Evolutionary conservation across 1,140 invertebrate genomes (phyloP), one percentile per base, ranked within the genome.

Genomic region (Megathymus violae): DNA sequence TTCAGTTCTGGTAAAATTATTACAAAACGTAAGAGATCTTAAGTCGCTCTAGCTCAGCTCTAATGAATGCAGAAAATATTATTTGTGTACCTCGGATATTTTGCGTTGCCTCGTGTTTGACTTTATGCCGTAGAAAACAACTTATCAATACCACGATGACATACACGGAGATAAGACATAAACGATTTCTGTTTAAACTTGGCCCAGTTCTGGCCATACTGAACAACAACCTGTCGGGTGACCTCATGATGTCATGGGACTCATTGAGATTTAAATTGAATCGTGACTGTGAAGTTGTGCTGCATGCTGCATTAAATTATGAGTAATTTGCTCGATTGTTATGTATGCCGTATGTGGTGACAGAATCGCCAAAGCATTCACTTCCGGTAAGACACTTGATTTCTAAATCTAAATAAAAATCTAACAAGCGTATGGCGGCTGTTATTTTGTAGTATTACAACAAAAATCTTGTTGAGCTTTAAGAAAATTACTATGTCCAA

Each of bases 231-330:
- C 66, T 59, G 64, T 43, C 44, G 19, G n/a, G 25, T 69, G 71
- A 74, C 71, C 64, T 67, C 58, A 70, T 67, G 62, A 60, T 62
- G 60, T 67, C 52, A 70, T 41, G 19, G 48, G 50, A 44, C 43
- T 13, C 43, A 38, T 38, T 40, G 51, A 54, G 51, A 41, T 54
- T 54, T 54, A 62, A 62, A 67, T 58, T 44, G 51, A 67, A 38
- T 67, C 58, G 59, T 56, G 64, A 56, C 50, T 43, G 31, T 27
- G 51, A 43, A 61, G 46, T 36, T 62, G 27, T 41, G 22, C 17
- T 41, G 51, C 38, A 41, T 27, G 19, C 36, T 40, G 34, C 11
- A 54, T 36, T 38, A 10, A 54, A 41, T 54, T 54, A 54, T 54
- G 36, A 54, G 17, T 54, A 41, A 56, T 15, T 43, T 44, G 22